Evolutionary conservation across 2,797 vertebrate genomes (phyloP).

Genomic region (Phoeniculus purpureus): DNA sequence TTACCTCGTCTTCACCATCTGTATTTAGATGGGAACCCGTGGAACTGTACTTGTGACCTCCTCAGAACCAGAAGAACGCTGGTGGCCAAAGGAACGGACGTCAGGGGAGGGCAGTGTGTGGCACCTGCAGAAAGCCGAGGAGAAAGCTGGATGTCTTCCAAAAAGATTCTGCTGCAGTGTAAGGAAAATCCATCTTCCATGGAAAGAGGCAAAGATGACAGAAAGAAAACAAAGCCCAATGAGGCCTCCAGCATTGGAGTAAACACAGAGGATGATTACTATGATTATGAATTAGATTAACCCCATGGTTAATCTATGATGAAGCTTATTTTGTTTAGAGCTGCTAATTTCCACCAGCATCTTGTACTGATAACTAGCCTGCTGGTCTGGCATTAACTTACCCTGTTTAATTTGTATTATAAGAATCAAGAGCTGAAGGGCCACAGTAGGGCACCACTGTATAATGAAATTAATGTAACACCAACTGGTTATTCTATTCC

Average conservation of each 20-base stretch:
- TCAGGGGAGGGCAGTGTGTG: constrained; percentile 78
- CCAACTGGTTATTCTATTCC: neutral
- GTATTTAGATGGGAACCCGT: constrained; percentile 84
- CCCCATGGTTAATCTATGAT: neutral
- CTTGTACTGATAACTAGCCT: neutral
- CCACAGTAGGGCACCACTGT: neutral
- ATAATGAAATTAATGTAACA: neutral
- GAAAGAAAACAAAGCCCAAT: constrained; percentile 59
- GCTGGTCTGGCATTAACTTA: neutral
- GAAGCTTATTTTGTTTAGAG: neutral
- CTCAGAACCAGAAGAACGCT: constrained; percentile 74
- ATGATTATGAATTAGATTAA: constrained; percentile 82
- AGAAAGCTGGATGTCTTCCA: constrained; percentile 82
- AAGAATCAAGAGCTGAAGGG: neutral
- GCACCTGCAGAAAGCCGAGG: constrained; percentile 72
- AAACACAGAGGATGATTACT: constrained; percentile 75
- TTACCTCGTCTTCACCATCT: constrained; percentile 80
- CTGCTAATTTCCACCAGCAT: neutral
- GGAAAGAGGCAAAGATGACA: constrained; percentile 64
- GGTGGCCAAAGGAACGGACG: constrained; percentile 79
- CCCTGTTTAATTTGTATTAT: neutral
- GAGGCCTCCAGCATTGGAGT: constrained; percentile 32
- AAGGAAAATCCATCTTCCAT: constrained; percentile 57
- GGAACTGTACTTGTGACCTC: constrained; percentile 85
- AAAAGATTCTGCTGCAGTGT: constrained; percentile 77